These are phyloP conservation scores for Erebia palarica DNA, from an alignment of 2,888 invertebrate species.

Conservation along the genomic window DNA sequence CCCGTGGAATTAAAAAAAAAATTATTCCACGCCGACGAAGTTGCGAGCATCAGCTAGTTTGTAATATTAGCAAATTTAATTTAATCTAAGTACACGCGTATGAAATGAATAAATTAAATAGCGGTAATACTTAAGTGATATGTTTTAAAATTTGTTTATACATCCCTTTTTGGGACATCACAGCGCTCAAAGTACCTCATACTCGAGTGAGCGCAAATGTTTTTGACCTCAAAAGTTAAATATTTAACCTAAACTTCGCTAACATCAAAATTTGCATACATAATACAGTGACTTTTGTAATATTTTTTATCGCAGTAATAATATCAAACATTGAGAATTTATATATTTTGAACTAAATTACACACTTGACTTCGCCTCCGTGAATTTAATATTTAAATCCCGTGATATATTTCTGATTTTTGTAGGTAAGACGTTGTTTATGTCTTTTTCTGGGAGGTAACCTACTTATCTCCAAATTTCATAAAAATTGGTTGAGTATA, in stretches of 20 bases:
- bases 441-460: too few species aligned
- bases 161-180: neutral
- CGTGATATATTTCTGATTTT: too few species aligned
- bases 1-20: too few species aligned
- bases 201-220: neutral
- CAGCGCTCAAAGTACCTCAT: neutral
- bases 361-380: too few species aligned
- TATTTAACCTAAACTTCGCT: neutral
- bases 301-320: neutral
- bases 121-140: neutral
- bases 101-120: neutral
- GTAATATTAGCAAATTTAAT: neutral
- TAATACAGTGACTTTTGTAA: neutral
- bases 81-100: too few species aligned
- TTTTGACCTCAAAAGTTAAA: neutral
- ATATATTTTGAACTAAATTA: slow-evolving; percentile 41
- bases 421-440: too few species aligned
- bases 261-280: neutral
- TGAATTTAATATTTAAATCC: too few species aligned
- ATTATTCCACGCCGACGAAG: too few species aligned
- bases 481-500: too few species aligned
- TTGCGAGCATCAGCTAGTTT: too few species aligned
- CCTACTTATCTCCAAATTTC: too few species aligned
- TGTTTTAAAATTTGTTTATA: neutral
- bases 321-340: slow-evolving; percentile 56